Percentiles rank a stretch among this genome's conserved stretches.
Evolutionary conservation across 2,888 invertebrate species (phyloP).

Genomic region (Ennomos fuscantarius): DNA sequence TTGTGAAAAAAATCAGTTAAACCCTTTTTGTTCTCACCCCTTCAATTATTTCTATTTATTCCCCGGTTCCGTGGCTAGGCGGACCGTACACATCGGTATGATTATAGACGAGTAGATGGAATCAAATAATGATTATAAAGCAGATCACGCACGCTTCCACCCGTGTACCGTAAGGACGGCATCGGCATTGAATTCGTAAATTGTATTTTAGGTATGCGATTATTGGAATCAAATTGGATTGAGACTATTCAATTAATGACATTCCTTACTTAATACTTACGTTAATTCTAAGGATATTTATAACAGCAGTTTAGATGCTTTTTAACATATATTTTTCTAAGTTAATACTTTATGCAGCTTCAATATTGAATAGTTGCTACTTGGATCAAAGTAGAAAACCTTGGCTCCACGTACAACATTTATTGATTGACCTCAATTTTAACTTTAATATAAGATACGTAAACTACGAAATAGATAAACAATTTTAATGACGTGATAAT

Average conservation of each 20-base stretch:
- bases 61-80: background rate
- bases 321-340: too few species aligned
- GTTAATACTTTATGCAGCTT: too few species aligned
- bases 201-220: too few species aligned
- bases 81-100: slow-evolving; percentile 4
- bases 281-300: too few species aligned
- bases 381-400: background rate
- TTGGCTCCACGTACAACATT: background rate
- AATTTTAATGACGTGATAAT: background rate
- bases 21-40: slow-evolving; percentile 5
- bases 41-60: slow-evolving; percentile 5
- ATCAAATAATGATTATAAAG: slow-evolving; percentile 24
- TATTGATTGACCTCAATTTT: slow-evolving; percentile 7
- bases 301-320: too few species aligned
- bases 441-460: background rate
- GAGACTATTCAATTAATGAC: too few species aligned
- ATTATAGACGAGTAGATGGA: slow-evolving; percentile 7
- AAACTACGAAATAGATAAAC: background rate
- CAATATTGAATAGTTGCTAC: too few species aligned
- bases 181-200: slow-evolving; percentile 6
- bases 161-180: slow-evolving; percentile 30
- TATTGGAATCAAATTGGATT: background rate
- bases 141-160: slow-evolving; percentile 29
- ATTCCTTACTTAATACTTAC: too few species aligned
- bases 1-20: too few species aligned